These are phyloP conservation scores for Melieria picta DNA, from an alignment of 2,888 invertebrate genomes.

Conservation along the genomic window DNA sequence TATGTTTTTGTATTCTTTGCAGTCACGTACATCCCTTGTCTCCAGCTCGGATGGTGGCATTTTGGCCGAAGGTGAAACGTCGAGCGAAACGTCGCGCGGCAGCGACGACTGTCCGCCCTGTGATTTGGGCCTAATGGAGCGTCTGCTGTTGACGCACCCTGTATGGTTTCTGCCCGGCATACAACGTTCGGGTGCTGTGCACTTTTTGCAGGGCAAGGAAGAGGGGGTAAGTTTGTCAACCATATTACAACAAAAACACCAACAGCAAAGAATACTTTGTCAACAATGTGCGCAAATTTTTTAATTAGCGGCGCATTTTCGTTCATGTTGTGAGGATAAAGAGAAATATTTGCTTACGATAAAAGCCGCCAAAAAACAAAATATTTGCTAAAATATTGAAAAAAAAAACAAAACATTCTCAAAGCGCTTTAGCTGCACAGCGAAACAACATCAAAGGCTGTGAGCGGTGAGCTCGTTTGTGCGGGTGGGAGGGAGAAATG, in stretches of 20 bases:
- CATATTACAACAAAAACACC: background rate
- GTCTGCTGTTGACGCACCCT: slow-evolving; percentile 89
- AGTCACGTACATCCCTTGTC: slow-evolving; percentile 66
- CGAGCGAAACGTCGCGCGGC: slow-evolving; percentile 72
- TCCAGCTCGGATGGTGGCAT: slow-evolving; percentile 70
- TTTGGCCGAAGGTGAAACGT: slow-evolving; percentile 70
- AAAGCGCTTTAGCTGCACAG: slow-evolving; percentile 1
- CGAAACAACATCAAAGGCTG: too few species aligned
- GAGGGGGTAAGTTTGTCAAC: slow-evolving; percentile 77
- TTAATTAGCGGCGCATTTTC: slow-evolving; percentile 25
- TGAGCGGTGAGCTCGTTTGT: too few species aligned
- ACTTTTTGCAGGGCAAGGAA: slow-evolving; percentile 91
- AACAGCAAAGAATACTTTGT: slow-evolving; percentile 8
- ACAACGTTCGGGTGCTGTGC: slow-evolving; percentile 91
- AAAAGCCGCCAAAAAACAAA: too few species aligned
- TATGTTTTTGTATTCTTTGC: slow-evolving; percentile 40
- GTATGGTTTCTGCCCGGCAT: slow-evolving; percentile 96
- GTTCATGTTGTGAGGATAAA: slow-evolving; percentile 1
- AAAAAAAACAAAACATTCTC: slow-evolving; percentile 2
- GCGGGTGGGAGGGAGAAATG: too few species aligned
- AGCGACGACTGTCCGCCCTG: slow-evolving; percentile 75
- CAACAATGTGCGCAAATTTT: slow-evolving; percentile 18
- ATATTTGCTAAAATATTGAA: slow-evolving; percentile 1
- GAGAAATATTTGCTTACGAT: background rate
- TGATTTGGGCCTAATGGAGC: slow-evolving; percentile 85